A percentile compares a stretch with the other conserved stretches of the same genome.
These are phyloP conservation scores for Potorous gilbertii DNA, from an alignment of 2,797 vertebrate species.

Conservation along the genomic window DNA sequence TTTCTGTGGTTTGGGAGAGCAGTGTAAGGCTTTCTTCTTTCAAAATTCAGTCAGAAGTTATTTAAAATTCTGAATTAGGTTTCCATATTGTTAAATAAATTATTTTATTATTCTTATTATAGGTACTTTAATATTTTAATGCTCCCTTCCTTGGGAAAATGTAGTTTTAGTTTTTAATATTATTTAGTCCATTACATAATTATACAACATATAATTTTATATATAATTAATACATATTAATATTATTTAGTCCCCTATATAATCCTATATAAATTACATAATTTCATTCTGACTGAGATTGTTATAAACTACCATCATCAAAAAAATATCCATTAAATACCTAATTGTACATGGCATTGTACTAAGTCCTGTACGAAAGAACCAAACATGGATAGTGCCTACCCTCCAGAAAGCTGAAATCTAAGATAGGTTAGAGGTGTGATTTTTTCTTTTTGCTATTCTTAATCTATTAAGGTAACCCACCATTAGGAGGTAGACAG, in stretches of 20 bases:
- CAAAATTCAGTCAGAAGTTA: background rate
- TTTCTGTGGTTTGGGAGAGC: slow-evolving; percentile 9
- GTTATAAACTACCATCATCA: background rate
- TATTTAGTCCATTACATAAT: background rate
- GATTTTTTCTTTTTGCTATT: background rate
- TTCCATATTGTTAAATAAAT: background rate
- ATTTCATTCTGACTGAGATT: background rate
- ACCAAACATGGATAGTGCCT: background rate
- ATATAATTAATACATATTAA: background rate
- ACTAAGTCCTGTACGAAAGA: background rate
- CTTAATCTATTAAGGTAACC: background rate
- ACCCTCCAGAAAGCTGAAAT: background rate
- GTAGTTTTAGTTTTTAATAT: background rate
- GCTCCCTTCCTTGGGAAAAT: background rate
- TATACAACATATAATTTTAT: background rate
- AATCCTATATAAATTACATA: background rate
- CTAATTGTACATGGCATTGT: background rate
- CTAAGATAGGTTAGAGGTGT: background rate
- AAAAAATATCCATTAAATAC: background rate
- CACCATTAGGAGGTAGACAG: background rate
- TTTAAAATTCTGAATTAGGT: slow-evolving; percentile 12
- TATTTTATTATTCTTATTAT: background rate
- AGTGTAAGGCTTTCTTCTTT: slow-evolving; percentile 42
- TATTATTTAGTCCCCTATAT: background rate
- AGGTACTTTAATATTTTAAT: slow-evolving; percentile 6